phyloP scores from a whole-genome alignment of 2,113 vertebrate genomes.

The Ophthalmolycus amberensis region DNA sequence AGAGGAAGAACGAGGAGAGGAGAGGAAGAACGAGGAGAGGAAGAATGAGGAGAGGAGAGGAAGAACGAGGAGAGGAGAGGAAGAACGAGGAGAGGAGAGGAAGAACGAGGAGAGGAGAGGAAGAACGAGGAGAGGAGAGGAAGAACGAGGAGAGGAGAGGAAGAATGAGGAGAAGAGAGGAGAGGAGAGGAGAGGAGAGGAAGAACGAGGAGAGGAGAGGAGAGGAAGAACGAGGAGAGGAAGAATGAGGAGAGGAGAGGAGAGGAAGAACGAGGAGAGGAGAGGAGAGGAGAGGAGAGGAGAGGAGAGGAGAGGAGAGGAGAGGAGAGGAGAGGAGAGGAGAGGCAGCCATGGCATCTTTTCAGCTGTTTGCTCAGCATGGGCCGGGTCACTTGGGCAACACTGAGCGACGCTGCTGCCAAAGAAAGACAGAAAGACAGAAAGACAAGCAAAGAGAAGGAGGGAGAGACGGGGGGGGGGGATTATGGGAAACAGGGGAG shows the following conservation, averaged over 20 bases:
- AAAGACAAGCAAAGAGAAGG: conserved; percentile 28
- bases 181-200: too few species aligned
- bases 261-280: too few species aligned
- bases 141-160: neutral
- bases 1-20: neutral
- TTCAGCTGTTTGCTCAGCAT: conserved; percentile 77
- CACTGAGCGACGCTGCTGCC: conserved; percentile 54
- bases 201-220: too few species aligned
- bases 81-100: too few species aligned
- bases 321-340: neutral
- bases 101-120: too few species aligned
- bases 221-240: neutral
- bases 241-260: too few species aligned
- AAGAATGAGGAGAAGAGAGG: too few species aligned
- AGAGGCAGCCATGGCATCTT: conserved; percentile 65
- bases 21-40: too few species aligned
- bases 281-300: too few species aligned
- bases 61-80: neutral
- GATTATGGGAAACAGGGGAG: conserved; percentile 51
- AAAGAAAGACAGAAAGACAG: conserved; percentile 49
- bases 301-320: too few species aligned
- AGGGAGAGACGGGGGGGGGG: neutral
- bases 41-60: neutral
- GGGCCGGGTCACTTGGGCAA: conserved; percentile 73
- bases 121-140: neutral